These are phyloP conservation scores for Cettia cetti DNA, from an alignment of 2,113 vertebrate genomes.

Conservation along the genomic window DNA sequence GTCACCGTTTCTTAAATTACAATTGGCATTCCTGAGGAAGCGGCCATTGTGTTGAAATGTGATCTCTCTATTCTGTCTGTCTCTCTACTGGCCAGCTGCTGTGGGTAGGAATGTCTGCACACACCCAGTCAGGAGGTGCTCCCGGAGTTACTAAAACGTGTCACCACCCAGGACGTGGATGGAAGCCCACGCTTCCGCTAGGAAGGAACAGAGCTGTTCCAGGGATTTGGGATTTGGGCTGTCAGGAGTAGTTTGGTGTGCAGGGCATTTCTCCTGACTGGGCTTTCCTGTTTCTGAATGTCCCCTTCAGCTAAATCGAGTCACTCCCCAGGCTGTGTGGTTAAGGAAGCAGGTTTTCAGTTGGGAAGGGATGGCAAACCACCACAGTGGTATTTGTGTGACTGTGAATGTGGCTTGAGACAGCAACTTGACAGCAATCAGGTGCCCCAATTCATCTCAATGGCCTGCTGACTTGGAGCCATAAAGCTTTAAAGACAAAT, in stretches of 20 bases:
- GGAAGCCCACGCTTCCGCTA: accelerated
- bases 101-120: background rate
- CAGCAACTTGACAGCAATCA: background rate
- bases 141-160: background rate
- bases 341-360: background rate
- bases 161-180: background rate
- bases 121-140: background rate
- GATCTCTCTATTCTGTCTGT: slow-evolving; percentile 24
- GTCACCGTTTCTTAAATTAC: slow-evolving; percentile 51
- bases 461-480: background rate
- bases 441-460: accelerated
- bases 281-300: background rate
- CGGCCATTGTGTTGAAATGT: slow-evolving; percentile 35
- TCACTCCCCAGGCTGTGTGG: background rate
- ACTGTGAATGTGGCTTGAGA: background rate
- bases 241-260: background rate
- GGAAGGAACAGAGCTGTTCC: background rate
- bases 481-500: background rate
- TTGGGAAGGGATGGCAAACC: background rate
- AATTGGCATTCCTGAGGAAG: slow-evolving; percentile 47
- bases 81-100: background rate
- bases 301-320: background rate
- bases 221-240: background rate
- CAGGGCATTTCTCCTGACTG: background rate
- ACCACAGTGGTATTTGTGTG: background rate